Base-by-base conservation (phyloP, 1,140 invertebrate genomes). In the Probaryconus sp. region DNA sequence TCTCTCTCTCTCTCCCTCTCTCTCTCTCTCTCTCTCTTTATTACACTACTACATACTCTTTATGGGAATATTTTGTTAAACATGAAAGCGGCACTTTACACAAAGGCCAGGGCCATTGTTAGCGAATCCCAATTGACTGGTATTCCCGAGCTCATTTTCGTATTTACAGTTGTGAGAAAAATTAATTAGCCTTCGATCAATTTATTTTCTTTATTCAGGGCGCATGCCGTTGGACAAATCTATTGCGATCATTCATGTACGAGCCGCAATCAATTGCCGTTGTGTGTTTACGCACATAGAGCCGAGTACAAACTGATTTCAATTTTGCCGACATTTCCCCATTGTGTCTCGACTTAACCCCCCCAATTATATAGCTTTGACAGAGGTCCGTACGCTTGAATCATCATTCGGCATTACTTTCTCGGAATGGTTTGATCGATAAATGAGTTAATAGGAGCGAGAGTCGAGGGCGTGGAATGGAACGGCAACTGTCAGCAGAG, bases 401-500 rank as follows among this genome's bases (percentile, higher is more conserved):
- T 61, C 40, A 61, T 69, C 55, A 53, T 69, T 61, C n/a, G 53
- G 16, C 28, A 37, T 51, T 68, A 58, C 64, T 68, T 68, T 68
- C 38, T 24, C 33, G 35, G 20, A 40, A 61, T 33, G 11, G 55
- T 61, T 70, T 55, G 56, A 70, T 61, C 67, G 26, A 70, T 61
- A 75, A 75, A 75, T 43, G 71, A 69, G 71, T 75, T 75, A 69
- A 69, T 64, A 69, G 64, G 35, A 67, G 60, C 42, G 50, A 24
- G 56, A 74, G 42, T 53, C 50, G 63, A 50, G 56, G 50, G 56
- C 50, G 20, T 37, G 24, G 35, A 67, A 55, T 43, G 40, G 55
- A 68, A 58, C 63, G 17, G 42, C 28, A 56, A 68, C 40, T 68
- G 64, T 63, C 56, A 43, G 68, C 58, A 50, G 50, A 69, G 69